Evolutionary conservation across 1,140 invertebrate genomes (phyloP), one percentile per base, ranked within the genome.

Genomic region (Plectus sambesii): DNA sequence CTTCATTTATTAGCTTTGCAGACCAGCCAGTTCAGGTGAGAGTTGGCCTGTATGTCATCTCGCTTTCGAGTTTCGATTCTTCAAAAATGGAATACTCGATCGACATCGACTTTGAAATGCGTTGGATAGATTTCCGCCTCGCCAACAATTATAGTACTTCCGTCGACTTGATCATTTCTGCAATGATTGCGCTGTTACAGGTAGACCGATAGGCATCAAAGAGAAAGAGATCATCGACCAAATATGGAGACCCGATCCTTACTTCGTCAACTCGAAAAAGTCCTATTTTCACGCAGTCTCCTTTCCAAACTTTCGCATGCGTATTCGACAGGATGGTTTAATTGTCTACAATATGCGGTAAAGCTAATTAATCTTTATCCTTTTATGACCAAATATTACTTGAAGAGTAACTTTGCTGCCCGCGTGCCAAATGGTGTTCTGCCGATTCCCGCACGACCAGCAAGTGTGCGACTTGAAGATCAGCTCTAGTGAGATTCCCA

Each of bases 261-360:
- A 49, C 36, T 36, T 56, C 29, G 52, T 59, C 2, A 55, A 56
- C 25, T 59, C 55, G 23, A 62, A 62, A 54, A 57, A 62, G 41
- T 66, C 65, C 0, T 66, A 63, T 51, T 66, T 66, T 36, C 63
- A 66, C 40, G 40, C 54, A 8, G 66, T 66, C 5, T 58, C 63
- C 4, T 66, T 66, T 38, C 66, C 66, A 9, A 66, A 66, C 43
- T 64, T 66, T 42, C 53, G 63, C 35, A 66, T 68, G 66, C 42
- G 66, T 38, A 56, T 66, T 19, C 49, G 42, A 23, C 64, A 61
- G 4, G 42, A 49, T 40, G 63, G 63, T 3, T 50, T 67, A 12
- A 62, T 66, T 15, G 39, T 37, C 4, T 66, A 68, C 43, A 68
- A 58, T 2, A 37, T 65, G 33, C 58, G 62, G 64, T 61, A n/a